A percentile compares a stretch with the other conserved stretches of the same genome.
Conservation (phyloP, 1,140 invertebrate genomes). For the Meloidogyne hapla region DNA sequence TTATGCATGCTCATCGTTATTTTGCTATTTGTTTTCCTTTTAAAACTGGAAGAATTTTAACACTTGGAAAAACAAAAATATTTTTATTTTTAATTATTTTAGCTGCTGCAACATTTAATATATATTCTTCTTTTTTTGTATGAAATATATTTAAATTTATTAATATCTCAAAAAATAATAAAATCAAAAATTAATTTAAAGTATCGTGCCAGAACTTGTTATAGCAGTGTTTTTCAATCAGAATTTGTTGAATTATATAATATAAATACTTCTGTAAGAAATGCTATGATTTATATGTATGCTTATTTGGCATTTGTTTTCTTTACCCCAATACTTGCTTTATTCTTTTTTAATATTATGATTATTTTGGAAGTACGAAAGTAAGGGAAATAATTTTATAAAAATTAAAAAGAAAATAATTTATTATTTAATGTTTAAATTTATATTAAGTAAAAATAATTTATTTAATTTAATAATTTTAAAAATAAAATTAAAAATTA, state of each 20-base stretch:
- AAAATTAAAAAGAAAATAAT: background rate
- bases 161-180: background rate
- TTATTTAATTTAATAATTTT: too few relatives aligned
- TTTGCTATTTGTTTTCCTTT: background rate
- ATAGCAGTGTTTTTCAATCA: background rate
- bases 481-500: background rate
- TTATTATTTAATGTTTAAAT: background rate
- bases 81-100: conserved; percentile 2
- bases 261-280: background rate
- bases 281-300: conserved; percentile 6
- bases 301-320: background rate
- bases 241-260: conserved; percentile 6
- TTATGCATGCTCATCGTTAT: conserved; percentile 1
- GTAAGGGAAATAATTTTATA: too few relatives aligned
- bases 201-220: background rate
- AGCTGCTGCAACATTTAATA: background rate
- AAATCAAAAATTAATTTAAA: background rate
- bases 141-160: too few relatives aligned
- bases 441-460: background rate
- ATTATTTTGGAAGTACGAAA: conserved; percentile 6
- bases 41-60: background rate
- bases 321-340: background rate
- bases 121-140: background rate
- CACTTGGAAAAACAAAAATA: background rate
- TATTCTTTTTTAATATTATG: conserved; percentile 1